phyloP scores from a whole-genome alignment of 1,140 invertebrate genomes.

The Ridgeia piscesae region DNA sequence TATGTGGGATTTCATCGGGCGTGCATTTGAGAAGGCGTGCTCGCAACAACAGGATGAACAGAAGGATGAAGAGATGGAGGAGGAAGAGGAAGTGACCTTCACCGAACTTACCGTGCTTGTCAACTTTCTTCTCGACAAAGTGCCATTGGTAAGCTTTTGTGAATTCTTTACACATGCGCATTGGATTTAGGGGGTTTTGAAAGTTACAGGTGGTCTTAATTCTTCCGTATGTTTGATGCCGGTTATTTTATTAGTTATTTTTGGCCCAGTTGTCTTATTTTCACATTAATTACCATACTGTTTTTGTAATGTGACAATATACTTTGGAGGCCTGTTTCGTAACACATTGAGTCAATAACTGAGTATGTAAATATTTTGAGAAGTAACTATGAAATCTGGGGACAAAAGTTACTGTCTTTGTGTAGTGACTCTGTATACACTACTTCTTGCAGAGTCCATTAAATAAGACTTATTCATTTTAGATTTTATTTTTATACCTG shows the following conservation, averaged over 20 bases:
- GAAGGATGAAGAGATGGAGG: conserved; percentile 19
- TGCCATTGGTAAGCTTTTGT: conserved; percentile 67
- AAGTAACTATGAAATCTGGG: neutral
- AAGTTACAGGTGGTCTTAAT: neutral
- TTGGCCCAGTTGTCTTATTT: neutral
- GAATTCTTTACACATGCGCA: neutral
- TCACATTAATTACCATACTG: neutral
- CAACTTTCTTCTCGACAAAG: conserved; percentile 77
- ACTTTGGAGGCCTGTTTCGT: too few relatives aligned
- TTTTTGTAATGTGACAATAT: neutral
- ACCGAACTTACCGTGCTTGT: conserved; percentile 69
- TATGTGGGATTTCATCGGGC: conserved; percentile 81
- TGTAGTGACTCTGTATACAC: neutral
- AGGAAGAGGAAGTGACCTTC: neutral
- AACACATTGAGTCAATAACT: neutral
- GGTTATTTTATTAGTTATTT: neutral
- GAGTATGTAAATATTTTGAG: neutral
- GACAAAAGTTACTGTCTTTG: neutral
- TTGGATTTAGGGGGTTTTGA: neutral
- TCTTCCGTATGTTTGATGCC: neutral
- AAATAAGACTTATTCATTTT: neutral
- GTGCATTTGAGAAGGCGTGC: conserved; percentile 70
- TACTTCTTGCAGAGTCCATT: neutral
- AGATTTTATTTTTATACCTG: conserved; percentile 18
- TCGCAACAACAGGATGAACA: conserved; percentile 22